Base-by-base conservation (phyloP, 2,113 vertebrate species). In the Clarias batrachus region DNA sequence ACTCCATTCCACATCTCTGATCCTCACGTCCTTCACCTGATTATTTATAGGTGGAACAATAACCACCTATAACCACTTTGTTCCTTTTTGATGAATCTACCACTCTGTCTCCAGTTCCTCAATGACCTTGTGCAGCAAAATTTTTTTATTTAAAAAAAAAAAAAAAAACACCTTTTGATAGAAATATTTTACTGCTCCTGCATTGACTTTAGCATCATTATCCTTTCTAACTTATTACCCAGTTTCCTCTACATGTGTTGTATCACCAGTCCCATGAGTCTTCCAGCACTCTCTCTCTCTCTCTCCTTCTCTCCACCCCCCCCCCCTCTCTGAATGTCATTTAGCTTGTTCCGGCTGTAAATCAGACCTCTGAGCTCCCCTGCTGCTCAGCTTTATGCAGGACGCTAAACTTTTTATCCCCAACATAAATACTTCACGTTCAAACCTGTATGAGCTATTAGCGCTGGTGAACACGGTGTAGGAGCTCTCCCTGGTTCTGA, bases 321-420 rank as follows among this genome's bases (percentile, higher is more conserved):
- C 37, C 65, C 4, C 41, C 33, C 63, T 80, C 60, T 52, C 71
- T 87, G 4, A 30, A 54, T 41, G 30, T 74, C 80, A 41, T 60
- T 65, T 65, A 21, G n/a, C 7, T 56, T 33, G 77, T 33, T 59
- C 27, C 21, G 23, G 41, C 73, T 76, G 41, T 76, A 76, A 76
- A 76, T 76, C 73, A 76, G 41, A 10, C 23, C 11, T 52, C 41
- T 4, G 41, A 52, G 21, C 73, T 52, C 41, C 41, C 41, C 41
- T 52, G 73, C 41, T 52, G 73, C 73, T 76, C 41, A 4, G 21
- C 73, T 25, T 76, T 76, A 52, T 76, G 73, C 73, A 76, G 73
- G 73, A 76, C 23, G 41, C 73, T 52, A 76, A 76, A 76, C 73
- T 25, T 76, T 76, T 52, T 76, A 76, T 52, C 41, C 70, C 19